These are phyloP conservation scores for Sepioteuthis lessoniana DNA, from an alignment of 2,888 invertebrate species.

Conservation along the genomic window DNA sequence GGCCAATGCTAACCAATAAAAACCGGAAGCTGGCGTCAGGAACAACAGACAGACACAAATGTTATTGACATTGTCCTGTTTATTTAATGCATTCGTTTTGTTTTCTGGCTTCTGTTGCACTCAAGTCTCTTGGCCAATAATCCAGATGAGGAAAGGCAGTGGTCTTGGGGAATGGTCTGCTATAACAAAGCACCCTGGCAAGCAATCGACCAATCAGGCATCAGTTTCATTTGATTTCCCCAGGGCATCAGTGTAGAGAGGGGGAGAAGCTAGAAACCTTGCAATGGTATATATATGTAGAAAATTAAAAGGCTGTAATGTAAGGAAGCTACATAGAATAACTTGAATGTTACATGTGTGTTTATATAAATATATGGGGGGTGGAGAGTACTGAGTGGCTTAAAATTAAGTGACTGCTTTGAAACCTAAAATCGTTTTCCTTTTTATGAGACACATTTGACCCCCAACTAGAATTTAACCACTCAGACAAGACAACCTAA, in stretches of 20 bases:
- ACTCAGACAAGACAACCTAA: too few relatives aligned
- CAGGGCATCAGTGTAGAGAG: neutral
- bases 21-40: neutral
- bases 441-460: too few relatives aligned
- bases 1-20: neutral
- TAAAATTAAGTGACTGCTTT: neutral
- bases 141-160: neutral
- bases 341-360: neutral
- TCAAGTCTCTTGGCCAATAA: neutral
- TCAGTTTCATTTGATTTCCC: conserved; percentile 21
- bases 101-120: neutral
- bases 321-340: neutral
- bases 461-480: too few relatives aligned
- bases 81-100: neutral
- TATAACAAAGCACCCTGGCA: neutral
- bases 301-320: neutral
- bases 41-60: neutral
- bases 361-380: neutral
- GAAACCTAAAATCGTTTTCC: too few relatives aligned
- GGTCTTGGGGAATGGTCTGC: neutral
- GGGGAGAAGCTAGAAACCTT: neutral
- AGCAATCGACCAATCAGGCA: conserved; percentile 33
- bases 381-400: neutral
- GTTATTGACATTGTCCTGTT: neutral
- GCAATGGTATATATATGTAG: neutral